phyloP scores from a whole-genome alignment of 2,888 invertebrate genomes.

The Apodemia zela region DNA sequence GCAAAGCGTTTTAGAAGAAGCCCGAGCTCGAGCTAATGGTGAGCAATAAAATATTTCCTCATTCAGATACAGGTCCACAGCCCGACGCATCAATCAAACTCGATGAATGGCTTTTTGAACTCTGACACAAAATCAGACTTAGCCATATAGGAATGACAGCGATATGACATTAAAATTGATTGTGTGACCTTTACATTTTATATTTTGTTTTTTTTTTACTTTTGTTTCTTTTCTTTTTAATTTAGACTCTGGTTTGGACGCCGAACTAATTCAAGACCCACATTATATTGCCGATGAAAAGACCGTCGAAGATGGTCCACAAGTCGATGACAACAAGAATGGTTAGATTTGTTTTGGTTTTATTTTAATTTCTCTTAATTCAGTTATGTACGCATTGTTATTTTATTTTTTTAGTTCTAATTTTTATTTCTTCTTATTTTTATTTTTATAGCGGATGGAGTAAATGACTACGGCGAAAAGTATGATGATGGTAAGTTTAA shows the following conservation, averaged over 20 bases:
- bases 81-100: neutral
- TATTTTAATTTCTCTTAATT: constrained; percentile 25
- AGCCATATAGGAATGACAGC: neutral
- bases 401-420: constrained; percentile 31
- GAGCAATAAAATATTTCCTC: constrained; percentile 38
- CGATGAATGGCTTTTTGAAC: constrained; percentile 11
- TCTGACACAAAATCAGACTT: constrained; percentile 4
- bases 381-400: constrained; percentile 20
- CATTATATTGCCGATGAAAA: constrained; percentile 67
- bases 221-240: constrained; percentile 44
- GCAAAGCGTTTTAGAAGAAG: constrained; percentile 94
- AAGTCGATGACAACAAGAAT: constrained; percentile 73
- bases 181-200: constrained; percentile 17
- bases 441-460: constrained; percentile 60
- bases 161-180: constrained; percentile 13
- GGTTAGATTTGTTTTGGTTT: constrained; percentile 77
- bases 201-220: constrained; percentile 32
- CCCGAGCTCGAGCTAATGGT: constrained; percentile 93
- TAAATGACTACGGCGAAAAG: constrained; percentile 61
- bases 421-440: constrained; percentile 29
- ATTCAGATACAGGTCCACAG: neutral
- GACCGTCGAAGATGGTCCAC: constrained; percentile 67
- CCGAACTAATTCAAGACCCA: constrained; percentile 81
- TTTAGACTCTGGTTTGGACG: constrained; percentile 83
- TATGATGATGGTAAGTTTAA: constrained; percentile 69